Base-by-base conservation (phyloP, 2,888 invertebrate species). In the Agrotis ipsilon region DNA sequence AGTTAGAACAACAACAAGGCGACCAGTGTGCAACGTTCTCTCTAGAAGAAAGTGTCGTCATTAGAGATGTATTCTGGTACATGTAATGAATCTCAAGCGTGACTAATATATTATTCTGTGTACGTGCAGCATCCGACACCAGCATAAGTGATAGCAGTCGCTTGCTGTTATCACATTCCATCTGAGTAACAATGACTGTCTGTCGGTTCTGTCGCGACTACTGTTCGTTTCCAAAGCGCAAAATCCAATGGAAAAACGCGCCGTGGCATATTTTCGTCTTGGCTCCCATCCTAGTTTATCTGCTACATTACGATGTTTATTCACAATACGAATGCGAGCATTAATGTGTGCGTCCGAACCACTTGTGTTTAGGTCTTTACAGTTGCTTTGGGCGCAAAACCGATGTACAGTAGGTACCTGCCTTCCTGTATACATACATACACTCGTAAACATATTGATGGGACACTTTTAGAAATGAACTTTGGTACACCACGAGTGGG, bases 231-330 rank as follows among this genome's bases (percentile, higher is more conserved):
- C 93, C 92, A 95, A 95, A 95, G 94, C 94, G 94, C 93, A 91
- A 93, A 94, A 94, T 92, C 94, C 94, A 94, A 94, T 94, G 96
- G 96, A 96, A 96, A 96, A 96, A 96, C 96, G 94, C 96, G 95
- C 90, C 91, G 94, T 93, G 90, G 96, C 94, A 96, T 96, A 96
- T 96, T 96, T 96, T 96, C 96, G 96, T 96, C 96, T 96, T 96
- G 96, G 96, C 96, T 96, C 94, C 93, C 92, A 96, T 96, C 96
- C 96, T 96, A 96, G 96, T 96, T 96, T 96, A 96, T 96, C 96
- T 95, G 95, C 94, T 96, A 95, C 96, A 95, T 96, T 95, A 95
- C 96, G 95, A 96, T 96, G 96, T 96, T 96, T 96, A 96, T 96
- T 96, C 96, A 96, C 96, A 96, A 96, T 96, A 95, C 95, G 92